Conservation (phyloP, 2,113 vertebrate genomes). For the Camelus dromedarius region DNA sequence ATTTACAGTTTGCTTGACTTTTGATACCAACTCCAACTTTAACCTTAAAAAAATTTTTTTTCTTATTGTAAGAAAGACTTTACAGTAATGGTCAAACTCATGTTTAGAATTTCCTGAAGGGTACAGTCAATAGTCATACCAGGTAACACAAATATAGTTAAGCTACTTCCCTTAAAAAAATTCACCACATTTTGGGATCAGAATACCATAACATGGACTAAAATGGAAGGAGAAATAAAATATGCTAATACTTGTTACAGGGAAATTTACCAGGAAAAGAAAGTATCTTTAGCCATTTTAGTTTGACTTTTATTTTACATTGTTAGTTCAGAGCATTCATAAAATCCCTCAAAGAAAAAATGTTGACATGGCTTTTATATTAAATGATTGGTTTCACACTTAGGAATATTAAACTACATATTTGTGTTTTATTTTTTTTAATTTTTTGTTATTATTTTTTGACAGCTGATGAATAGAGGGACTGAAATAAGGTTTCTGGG, state of each 20-base stretch:
- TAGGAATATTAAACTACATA: constrained; percentile 1
- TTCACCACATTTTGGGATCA: not conserved
- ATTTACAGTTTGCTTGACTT: not conserved
- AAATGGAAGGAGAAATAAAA: constrained; percentile 33
- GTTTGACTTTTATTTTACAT: constrained; percentile 12
- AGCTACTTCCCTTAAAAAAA: not conserved
- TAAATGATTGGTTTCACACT: constrained; percentile 8
- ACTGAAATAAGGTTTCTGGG: not conserved
- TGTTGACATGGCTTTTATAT: not conserved
- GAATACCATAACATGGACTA: not conserved
- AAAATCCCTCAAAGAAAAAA: not conserved
- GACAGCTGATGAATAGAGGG: not conserved
- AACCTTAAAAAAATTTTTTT: not conserved
- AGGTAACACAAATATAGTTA: not conserved
- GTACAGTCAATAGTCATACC: not conserved
- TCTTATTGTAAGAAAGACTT: not conserved
- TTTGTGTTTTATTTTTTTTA: constrained; percentile 7
- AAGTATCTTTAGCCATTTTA: not conserved
- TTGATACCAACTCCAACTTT: not conserved
- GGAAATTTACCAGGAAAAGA: not conserved
- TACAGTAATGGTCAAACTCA: not conserved
- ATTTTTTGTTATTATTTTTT: constrained; percentile 22
- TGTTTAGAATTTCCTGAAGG: not conserved
- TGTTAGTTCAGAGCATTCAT: constrained; percentile 16
- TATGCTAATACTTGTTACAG: not conserved